Evolutionary conservation across 2,113 vertebrate species (phyloP).

Genomic region (Melospiza georgiana): DNA sequence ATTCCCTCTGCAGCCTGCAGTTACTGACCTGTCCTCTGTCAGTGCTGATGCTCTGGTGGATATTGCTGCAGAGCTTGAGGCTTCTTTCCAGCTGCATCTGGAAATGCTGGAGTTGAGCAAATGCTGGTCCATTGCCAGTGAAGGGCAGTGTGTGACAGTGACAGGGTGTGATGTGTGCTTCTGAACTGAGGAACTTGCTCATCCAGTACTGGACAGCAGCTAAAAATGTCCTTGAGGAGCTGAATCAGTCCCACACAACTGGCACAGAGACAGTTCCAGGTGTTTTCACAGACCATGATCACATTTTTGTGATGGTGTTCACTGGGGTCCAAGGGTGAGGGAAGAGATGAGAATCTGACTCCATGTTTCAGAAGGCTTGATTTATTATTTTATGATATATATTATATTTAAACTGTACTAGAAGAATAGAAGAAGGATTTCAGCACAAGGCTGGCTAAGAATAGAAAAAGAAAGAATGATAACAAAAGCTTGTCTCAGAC

Average conservation of each 20-base stretch:
- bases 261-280: neutral
- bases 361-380: no score
- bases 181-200: neutral
- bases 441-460: no score
- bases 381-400: no score
- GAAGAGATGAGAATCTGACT: no score
- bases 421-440: no score
- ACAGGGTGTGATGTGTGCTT: neutral
- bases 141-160: neutral
- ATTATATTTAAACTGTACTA: no score
- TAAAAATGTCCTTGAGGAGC: neutral
- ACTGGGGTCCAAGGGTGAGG: no score
- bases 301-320: no score
- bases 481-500: no score
- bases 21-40: neutral
- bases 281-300: neutral
- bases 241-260: neutral
- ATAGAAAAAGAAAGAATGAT: no score
- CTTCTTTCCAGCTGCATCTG: neutral
- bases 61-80: neutral
- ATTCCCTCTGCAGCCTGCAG: neutral
- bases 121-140: neutral
- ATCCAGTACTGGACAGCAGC: no score
- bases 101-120: neutral
- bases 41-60: neutral